Evolutionary conservation across 2,797 vertebrate species (phyloP).

Genomic region (Leucoraja ocellata): DNA sequence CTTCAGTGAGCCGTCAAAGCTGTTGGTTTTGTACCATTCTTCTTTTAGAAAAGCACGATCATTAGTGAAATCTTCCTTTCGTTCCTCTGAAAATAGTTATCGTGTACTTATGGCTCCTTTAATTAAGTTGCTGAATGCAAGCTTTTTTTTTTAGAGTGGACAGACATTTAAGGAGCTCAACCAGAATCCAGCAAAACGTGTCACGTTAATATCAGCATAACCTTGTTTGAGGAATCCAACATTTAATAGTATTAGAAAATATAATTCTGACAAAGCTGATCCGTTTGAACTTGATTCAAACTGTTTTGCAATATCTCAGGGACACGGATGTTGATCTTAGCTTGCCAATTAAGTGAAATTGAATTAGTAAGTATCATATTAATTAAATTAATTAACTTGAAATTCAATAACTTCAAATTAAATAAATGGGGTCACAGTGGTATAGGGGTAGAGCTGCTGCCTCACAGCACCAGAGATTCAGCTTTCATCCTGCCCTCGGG

Average conservation of each 20-base stretch:
- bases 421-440: too few species aligned
- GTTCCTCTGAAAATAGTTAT: background rate
- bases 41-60: background rate
- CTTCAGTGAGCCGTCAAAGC: background rate
- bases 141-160: background rate
- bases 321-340: background rate
- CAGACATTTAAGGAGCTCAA: background rate
- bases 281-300: background rate
- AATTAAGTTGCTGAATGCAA: background rate
- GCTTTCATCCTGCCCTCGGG: too few species aligned
- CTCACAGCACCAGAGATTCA: too few species aligned
- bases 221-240: background rate
- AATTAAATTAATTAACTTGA: background rate
- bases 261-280: background rate
- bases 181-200: background rate
- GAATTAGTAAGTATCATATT: background rate
- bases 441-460: too few species aligned
- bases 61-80: background rate
- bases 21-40: slow-evolving; percentile 5
- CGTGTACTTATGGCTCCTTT: background rate
- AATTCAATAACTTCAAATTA: too few species aligned
- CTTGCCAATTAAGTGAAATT: background rate
- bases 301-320: background rate
- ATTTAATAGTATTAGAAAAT: background rate
- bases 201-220: background rate